Evolutionary conservation across 1,140 invertebrate species (phyloP), one percentile per base, ranked within the genome.

Genomic region (Cherax destructor): DNA sequence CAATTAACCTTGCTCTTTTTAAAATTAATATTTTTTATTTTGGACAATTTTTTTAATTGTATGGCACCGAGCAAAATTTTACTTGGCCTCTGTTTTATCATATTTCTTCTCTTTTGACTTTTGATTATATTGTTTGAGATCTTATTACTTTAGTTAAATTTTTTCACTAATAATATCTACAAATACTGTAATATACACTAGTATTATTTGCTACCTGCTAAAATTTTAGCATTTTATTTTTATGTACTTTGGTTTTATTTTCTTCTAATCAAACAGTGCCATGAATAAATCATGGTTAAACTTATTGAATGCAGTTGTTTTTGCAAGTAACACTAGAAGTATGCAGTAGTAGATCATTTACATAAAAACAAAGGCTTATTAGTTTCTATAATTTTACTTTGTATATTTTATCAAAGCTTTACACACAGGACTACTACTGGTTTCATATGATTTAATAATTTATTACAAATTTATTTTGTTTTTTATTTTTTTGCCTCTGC

Each of bases 401-500:
- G 21, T 21, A 24, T 30, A 5, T 74, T 74, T 10, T 56, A 9
- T 56, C 52, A 10, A 10, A 13, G 52, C 52, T 56, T 10, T 13
- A 56, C 52, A 56, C 52, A 56, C 52, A 56, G 3, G 9, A 83
- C 52, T 5, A 72, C 52, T 21, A 72, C n/a, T 13, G 24, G 11
- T 41, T 61, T 11, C 30, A 52, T 24, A 24, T 76, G 41, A 49
- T 86, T n/a, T 86, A 21, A 6, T 72, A 21, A 47, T 86, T 24
- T 76, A 49, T 85, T 69, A 49, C 83, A 13, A 52, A 65, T 83
- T 50, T 10, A 10, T 56, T 56, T 56, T 13, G 13, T 56, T 81
- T 88, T 49, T 81, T 80, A 76, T 91, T 61, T 65, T 79, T 91
- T 91, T 91, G 89, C 89, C 83, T 91, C 83, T 61, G 89, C 89